Base-by-base conservation (phyloP, 2,888 invertebrate genomes). In the Pollenia griseotomentosa region DNA sequence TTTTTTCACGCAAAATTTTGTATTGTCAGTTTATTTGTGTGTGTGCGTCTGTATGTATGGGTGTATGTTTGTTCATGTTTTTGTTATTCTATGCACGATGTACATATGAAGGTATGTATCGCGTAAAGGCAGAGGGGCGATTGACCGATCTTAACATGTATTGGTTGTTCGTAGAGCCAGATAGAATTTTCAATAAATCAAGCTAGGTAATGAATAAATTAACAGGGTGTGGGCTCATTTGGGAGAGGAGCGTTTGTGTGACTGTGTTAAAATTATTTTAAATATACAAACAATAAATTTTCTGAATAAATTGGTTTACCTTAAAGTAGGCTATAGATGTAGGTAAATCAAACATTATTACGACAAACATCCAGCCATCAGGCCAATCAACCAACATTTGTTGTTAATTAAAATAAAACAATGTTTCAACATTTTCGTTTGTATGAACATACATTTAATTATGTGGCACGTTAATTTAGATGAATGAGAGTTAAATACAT, bases 241-340 rank as follows among this genome's bases (percentile, higher is more conserved):
- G 33, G 1, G 63, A 63, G 59, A 3, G 23, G 63, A 12, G 63
- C 42, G 57, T 19, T 59, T 71, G 19, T 16, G 11, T 12, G 40
- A 12, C 57, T 71, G n/a, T 16, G 8, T 11, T 40, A 48, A 86
- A 83, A 83, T 83, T 81, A 77, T 80, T 83, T 83, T 73, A 81
- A 83, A 83, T 83, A 6, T 80, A 83, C 83, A 81, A 77, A 77
- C 80, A 80, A 86, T 86, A 81, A 86, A 86, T 86, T 83, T 42
- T 44, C 19, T 65, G 57, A 71, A 51, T 71, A 57, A 80, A 16
- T 11, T n/a, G 8, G 1, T 66, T 51, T 51, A 23, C 68, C 74
- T 68, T 48, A 80, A 85, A 71, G 85, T 85, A 75, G 85, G 80
- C 75, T 85, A 66, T n/a, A 57, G 51, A 1, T 68, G 23, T 65